Percentiles rank a stretch among this genome's conserved stretches.
phyloP scores from a whole-genome alignment of 2,888 invertebrate species.

The Andrena trimmerana region DNA sequence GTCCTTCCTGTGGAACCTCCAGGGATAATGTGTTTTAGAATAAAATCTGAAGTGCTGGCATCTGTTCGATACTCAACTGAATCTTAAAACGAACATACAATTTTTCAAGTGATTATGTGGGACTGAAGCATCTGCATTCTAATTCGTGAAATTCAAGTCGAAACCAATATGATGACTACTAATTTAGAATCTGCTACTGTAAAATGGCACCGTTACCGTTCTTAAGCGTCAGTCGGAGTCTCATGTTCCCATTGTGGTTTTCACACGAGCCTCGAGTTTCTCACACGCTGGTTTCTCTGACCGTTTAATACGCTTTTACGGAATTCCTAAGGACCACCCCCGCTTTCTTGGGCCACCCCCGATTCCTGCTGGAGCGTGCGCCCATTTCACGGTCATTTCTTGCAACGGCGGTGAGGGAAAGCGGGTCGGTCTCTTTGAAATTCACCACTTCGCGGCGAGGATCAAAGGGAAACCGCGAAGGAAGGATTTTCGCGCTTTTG shows the following conservation, averaged over 20 bases:
- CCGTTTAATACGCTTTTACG: constrained; percentile 44
- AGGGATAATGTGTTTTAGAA: neutral
- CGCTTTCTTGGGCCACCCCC: constrained; percentile 53
- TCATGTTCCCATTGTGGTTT: constrained; percentile 17
- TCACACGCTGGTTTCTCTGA: constrained; percentile 21
- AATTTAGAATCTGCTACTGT: neutral
- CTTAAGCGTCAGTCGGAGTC: neutral
- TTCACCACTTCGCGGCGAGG: constrained; percentile 73
- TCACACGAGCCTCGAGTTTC: constrained; percentile 58
- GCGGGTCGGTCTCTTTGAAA: constrained; percentile 76
- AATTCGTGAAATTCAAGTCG: no score
- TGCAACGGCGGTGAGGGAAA: constrained; percentile 31
- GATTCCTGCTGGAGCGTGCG: constrained; percentile 68
- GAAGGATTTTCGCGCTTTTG: constrained; percentile 84
- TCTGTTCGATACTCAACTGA: neutral
- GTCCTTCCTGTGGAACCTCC: no score
- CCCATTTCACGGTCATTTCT: constrained; percentile 67
- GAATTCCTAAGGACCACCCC: constrained; percentile 56
- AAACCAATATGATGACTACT: no score
- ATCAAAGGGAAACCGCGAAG: constrained; percentile 74
- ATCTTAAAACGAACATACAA: neutral
- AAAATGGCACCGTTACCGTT: neutral
- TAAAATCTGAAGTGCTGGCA: neutral
- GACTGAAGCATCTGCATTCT: neutral
- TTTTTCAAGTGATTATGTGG: neutral